Evolutionary conservation across 2,888 invertebrate species (phyloP).

Genomic region (Melipona beecheii): DNA sequence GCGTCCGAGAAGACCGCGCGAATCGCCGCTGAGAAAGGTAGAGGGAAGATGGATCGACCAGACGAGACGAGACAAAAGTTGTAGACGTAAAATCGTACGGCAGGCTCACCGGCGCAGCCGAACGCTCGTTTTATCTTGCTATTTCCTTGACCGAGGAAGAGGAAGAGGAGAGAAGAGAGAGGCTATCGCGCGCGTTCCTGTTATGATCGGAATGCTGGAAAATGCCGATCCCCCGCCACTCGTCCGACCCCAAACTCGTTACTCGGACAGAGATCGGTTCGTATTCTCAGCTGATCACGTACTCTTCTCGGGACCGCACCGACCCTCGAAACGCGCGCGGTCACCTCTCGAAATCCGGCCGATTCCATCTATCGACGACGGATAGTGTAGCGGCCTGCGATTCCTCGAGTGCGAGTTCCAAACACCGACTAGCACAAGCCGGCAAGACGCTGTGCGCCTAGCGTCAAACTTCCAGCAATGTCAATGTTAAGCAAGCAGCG

Average conservation of each 20-base stretch:
- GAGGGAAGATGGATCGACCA: neutral
- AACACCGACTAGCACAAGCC: no score
- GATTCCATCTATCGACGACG: slow-evolving; percentile 10
- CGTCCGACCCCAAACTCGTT: neutral
- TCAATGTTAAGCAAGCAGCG: no score
- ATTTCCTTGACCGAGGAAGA: no score
- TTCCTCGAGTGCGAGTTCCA: no score
- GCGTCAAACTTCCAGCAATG: no score
- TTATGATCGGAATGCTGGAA: slow-evolving; percentile 34
- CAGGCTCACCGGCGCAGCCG: neutral
- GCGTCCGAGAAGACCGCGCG: neutral
- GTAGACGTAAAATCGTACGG: neutral
- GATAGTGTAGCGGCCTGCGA: no score
- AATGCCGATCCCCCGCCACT: slow-evolving; percentile 15
- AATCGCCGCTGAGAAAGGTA: neutral
- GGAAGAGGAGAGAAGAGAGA: neutral
- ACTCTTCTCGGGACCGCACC: neutral
- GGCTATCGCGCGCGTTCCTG: slow-evolving; percentile 13
- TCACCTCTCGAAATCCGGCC: neutral
- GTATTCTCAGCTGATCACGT: neutral
- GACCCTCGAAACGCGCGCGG: no score
- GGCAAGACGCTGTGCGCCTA: no score
- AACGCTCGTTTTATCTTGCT: slow-evolving; percentile 32
- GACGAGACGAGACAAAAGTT: neutral
- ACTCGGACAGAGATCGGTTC: neutral